Conservation (phyloP, 2,797 vertebrate species). For the Discoglossus pictus region DNA sequence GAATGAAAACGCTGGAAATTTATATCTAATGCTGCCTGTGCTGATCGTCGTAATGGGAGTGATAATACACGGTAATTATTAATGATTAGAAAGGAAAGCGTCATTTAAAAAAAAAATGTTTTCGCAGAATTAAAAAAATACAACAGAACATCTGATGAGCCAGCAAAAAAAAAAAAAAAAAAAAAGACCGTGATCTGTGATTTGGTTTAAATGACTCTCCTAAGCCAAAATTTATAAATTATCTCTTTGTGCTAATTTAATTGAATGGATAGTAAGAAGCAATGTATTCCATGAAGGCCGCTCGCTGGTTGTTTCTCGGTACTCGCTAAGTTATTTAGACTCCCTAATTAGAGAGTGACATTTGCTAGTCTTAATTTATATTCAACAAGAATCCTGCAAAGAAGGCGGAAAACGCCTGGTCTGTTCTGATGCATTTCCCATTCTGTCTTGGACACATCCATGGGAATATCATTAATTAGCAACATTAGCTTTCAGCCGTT, state of each 20-base stretch:
- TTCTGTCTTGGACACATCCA: slow-evolving; percentile 44
- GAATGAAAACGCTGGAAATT: slow-evolving; percentile 24
- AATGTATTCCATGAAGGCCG: slow-evolving; percentile 32
- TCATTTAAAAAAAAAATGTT: slow-evolving; percentile 4
- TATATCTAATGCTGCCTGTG: slow-evolving; percentile 12
- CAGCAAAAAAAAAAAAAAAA: too few species aligned
- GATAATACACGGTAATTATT: slow-evolving; percentile 25
- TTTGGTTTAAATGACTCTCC: neutral
- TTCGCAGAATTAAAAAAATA: too few species aligned
- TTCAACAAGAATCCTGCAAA: slow-evolving; percentile 44
- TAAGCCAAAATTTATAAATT: neutral
- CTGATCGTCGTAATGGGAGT: slow-evolving; percentile 16
- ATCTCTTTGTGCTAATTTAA: slow-evolving; percentile 14
- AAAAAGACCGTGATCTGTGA: neutral
- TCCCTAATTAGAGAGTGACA: slow-evolving; percentile 48
- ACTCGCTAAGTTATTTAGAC: slow-evolving; percentile 35
- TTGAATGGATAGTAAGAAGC: slow-evolving; percentile 19
- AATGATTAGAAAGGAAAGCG: too few species aligned
- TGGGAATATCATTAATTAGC: slow-evolving; percentile 63
- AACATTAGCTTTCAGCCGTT: slow-evolving; percentile 63
- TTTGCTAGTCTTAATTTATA: slow-evolving; percentile 54
- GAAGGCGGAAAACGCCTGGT: slow-evolving; percentile 46
- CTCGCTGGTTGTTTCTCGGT: slow-evolving; percentile 40
- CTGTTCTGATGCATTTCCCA: slow-evolving; percentile 4
- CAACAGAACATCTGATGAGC: slow-evolving; percentile 1